Evolutionary conservation across 2,888 invertebrate genomes (phyloP).

Genomic region (Eucera pruinosa): DNA sequence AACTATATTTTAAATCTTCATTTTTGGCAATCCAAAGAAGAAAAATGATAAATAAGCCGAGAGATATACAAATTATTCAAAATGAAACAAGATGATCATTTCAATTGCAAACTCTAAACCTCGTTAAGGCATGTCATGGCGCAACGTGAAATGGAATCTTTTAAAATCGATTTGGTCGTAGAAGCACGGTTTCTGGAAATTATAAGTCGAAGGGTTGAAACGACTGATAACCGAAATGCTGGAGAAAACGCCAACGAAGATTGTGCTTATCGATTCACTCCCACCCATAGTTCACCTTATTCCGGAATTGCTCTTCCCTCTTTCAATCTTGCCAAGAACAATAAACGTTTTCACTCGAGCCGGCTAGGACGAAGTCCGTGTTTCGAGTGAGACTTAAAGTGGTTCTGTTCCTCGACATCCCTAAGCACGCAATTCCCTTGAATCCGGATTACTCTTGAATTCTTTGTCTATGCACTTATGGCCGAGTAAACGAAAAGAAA

Average conservation of each 20-base stretch:
- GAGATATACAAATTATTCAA: too few species aligned
- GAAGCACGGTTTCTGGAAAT: neutral
- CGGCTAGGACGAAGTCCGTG: conserved; percentile 30
- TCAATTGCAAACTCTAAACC: too few species aligned
- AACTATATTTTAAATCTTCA: too few species aligned
- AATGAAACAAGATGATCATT: too few species aligned
- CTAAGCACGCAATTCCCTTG: conserved; percentile 54
- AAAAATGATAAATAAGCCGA: too few species aligned
- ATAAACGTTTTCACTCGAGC: conserved; percentile 28
- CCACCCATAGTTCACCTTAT: too few species aligned
- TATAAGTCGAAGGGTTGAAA: conserved; percentile 23
- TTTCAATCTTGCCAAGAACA: conserved; percentile 40
- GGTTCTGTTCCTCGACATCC: conserved; percentile 26
- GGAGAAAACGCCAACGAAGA: conserved; percentile 4
- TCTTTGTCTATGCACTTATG: conserved; percentile 33
- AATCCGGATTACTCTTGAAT: conserved; percentile 46
- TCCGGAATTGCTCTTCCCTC: conserved; percentile 18
- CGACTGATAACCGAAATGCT: conserved; percentile 14
- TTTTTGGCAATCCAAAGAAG: too few species aligned
- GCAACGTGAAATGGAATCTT: neutral
- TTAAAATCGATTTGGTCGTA: neutral
- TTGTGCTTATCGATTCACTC: conserved; percentile 37
- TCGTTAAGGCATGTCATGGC: too few species aligned
- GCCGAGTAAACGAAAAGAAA: conserved; percentile 50
- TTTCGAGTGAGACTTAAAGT: conserved; percentile 55